Evolutionary conservation across 92 coral and sea anemone genomes (phyloP), one percentile per base, ranked within the genome.

Genomic region (Nematostella vectensis): DNA sequence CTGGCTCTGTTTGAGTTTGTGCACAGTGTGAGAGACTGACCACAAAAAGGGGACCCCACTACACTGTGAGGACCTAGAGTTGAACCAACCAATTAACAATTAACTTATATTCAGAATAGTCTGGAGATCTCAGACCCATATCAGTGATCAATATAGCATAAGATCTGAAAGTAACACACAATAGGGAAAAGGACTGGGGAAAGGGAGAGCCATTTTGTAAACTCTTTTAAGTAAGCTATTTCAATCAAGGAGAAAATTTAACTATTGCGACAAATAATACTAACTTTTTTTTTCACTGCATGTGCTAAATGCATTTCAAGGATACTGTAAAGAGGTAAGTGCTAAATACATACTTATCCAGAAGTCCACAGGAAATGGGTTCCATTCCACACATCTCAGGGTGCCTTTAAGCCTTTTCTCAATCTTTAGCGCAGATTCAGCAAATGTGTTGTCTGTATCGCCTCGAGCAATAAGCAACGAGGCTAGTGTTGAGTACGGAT

Each of bases 261-360:
- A n/a, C n/a, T n/a, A n/a, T n/a, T n/a, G n/a, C n/a, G n/a, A n/a
- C n/a, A n/a, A n/a, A n/a, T n/a, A n/a, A n/a, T n/a, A n/a, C n/a
- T n/a, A n/a, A n/a, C n/a, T n/a, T n/a, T n/a, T n/a, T n/a, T n/a
- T n/a, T n/a, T n/a, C n/a, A n/a, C n/a, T n/a, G n/a, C n/a, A n/a
- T n/a, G n/a, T n/a, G n/a, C n/a, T n/a, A n/a, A n/a, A n/a, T n/a
- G n/a, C n/a, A n/a, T n/a, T n/a, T n/a, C n/a, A n/a, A n/a, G n/a
- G n/a, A n/a, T n/a, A n/a, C n/a, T n/a, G n/a, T n/a, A n/a, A n/a
- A n/a, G n/a, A n/a, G n/a, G n/a, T n/a, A n/a, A n/a, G n/a, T n/a
- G n/a, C n/a, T n/a, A n/a, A n/a, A n/a, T 9, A 48, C 95, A 59
- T 61, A 85, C 95, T 85, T 50, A 85, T 80, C 95, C 95, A 85